Conservation (phyloP, 2,113 vertebrate genomes). For the Prunella fulvescens region DNA sequence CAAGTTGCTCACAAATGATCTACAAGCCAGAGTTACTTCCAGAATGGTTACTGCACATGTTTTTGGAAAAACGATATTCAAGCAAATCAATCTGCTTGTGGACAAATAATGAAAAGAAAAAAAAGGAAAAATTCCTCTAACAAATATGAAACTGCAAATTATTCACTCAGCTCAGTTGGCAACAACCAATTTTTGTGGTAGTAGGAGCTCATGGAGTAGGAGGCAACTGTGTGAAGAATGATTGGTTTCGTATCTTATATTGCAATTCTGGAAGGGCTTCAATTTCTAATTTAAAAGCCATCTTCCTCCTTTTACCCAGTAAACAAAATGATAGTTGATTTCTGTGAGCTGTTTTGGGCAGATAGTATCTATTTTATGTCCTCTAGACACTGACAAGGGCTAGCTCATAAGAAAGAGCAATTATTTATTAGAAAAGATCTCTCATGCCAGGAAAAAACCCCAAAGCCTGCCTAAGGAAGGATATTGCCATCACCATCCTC, state of each 20-base stretch:
- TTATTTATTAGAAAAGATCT: not conserved
- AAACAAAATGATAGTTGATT: not conserved
- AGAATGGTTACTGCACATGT: not conserved
- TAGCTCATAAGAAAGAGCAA: not conserved
- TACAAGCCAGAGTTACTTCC: not conserved
- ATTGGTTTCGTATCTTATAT: slow-evolving; percentile 39
- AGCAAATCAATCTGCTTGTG: not conserved
- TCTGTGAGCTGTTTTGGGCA: not conserved
- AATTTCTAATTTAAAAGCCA: slow-evolving; percentile 39
- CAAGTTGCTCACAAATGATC: not conserved
- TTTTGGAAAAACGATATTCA: not conserved
- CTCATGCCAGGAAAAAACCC: not conserved
- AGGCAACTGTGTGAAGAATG: slow-evolving; percentile 23
- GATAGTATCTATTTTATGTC: not conserved
- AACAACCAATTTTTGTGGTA: slow-evolving; percentile 25
- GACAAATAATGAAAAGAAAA: slow-evolving; percentile 4
- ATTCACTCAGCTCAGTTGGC: slow-evolving; percentile 2
- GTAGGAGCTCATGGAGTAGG: slow-evolving; percentile 35
- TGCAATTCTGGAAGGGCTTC: slow-evolving; percentile 39
- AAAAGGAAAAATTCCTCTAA: not conserved
- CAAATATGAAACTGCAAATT: slow-evolving; percentile 7
- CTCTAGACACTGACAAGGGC: not conserved
- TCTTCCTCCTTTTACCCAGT: not conserved
- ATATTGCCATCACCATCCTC: not conserved
- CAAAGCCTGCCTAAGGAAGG: not conserved